A percentile compares a stretch with the other conserved stretches of the same genome.
Conservation (phyloP, 2,113 vertebrate genomes). For the Spermophilus dauricus region DNA sequence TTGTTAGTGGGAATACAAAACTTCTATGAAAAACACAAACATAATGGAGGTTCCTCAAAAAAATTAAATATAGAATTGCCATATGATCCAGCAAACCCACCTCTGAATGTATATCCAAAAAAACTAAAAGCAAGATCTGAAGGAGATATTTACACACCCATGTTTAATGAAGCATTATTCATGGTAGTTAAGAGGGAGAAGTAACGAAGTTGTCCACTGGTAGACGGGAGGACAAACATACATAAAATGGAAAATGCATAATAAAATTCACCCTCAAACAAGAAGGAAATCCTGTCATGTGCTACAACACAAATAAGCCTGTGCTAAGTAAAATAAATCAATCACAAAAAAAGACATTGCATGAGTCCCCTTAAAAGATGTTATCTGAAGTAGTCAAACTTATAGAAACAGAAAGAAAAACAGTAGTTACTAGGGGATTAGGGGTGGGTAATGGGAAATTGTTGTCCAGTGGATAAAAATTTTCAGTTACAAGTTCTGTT, state of each 20-base stretch:
- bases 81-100: no score
- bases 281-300: background rate
- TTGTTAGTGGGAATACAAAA: background rate
- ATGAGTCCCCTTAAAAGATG: background rate
- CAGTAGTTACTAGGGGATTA: background rate
- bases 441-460: background rate
- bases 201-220: background rate
- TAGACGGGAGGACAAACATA: background rate
- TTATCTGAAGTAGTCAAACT: background rate
- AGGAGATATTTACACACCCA: no score
- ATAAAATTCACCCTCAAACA: background rate
- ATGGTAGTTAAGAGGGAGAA: background rate
- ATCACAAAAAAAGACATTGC: background rate
- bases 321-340: background rate
- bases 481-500: background rate
- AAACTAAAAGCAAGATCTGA: no score
- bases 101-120: no score
- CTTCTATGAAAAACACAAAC: background rate
- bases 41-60: background rate
- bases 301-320: background rate
- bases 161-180: no score
- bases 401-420: background rate
- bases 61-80: no score
- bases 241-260: no score
- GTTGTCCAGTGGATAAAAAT: no score